Evolutionary conservation across 2,888 invertebrate genomes (phyloP).

Genomic region (Eumacrocentrus americanus): DNA sequence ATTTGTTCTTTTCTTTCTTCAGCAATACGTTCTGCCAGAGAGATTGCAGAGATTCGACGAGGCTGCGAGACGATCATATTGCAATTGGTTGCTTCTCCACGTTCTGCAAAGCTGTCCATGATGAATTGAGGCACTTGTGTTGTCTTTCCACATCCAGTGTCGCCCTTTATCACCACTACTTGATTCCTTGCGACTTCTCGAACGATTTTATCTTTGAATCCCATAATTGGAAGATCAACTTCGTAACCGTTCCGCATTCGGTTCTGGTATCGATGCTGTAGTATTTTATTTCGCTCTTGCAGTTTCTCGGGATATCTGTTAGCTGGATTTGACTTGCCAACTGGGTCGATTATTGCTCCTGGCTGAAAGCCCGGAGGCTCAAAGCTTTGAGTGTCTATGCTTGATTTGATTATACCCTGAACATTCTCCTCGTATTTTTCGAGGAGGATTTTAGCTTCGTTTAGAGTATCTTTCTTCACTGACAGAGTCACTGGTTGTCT

Average conservation of each 20-base stretch:
- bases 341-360: constrained; percentile 23
- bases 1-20: constrained; percentile 69
- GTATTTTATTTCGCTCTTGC: constrained; percentile 21
- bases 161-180: constrained; percentile 70
- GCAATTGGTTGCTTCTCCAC: constrained; percentile 61
- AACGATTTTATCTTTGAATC: constrained; percentile 63
- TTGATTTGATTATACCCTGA: constrained; percentile 5
- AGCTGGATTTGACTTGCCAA: constrained; percentile 22
- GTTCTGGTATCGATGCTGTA: constrained; percentile 15
- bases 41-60: constrained; percentile 72
- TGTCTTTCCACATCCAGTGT: constrained; percentile 78
- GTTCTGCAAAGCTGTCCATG: constrained; percentile 63
- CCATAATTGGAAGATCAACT: constrained; percentile 28
- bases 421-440: constrained; percentile 58
- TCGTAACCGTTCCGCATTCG: neutral
- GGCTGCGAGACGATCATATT: constrained; percentile 72
- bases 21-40: constrained; percentile 71
- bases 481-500: constrained; percentile 52
- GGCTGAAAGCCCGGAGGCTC: neutral
- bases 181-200: constrained; percentile 63
- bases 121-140: constrained; percentile 73
- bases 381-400: neutral
- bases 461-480: constrained; percentile 57
- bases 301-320: neutral
- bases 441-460: constrained; percentile 62